Evolutionary conservation across 2,888 invertebrate genomes (phyloP).

Genomic region (Polymixis lichenea): DNA sequence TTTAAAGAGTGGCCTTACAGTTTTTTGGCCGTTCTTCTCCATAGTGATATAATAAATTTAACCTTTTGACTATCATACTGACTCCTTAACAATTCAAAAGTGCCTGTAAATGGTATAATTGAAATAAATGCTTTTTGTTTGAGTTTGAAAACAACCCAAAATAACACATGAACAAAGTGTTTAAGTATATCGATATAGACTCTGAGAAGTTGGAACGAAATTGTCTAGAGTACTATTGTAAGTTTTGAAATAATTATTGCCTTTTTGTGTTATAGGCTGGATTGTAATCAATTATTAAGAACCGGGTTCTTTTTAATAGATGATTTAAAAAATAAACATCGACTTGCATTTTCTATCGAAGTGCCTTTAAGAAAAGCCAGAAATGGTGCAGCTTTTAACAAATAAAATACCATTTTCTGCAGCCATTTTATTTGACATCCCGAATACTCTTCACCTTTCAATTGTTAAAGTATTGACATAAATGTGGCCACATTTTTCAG

Average conservation of each 20-base stretch:
- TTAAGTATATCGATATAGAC: no score
- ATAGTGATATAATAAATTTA: not conserved
- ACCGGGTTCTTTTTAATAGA: no score
- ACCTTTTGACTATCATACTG: not conserved
- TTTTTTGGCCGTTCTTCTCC: not conserved
- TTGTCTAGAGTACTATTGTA: no score
- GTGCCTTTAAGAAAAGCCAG: not conserved
- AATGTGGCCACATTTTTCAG: conserved; percentile 48
- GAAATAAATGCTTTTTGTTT: no score
- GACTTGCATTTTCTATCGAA: not conserved
- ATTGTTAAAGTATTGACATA: conserved; percentile 44
- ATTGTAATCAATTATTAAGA: no score
- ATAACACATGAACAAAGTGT: no score
- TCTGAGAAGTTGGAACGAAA: no score
- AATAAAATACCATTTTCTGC: conserved; percentile 7
- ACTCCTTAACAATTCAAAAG: not conserved
- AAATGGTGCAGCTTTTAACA: not conserved
- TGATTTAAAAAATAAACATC: no score
- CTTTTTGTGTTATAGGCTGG: no score
- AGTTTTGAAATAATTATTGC: no score
- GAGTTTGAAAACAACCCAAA: no score
- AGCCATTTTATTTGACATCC: conserved; percentile 21
- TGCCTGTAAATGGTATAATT: no score
- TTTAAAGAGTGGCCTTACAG: not conserved
- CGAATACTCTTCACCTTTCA: conserved; percentile 14